Evolutionary conservation across 2,888 invertebrate genomes (phyloP), one percentile per base, ranked within the genome.

Genomic region (Troides oblongomaculatus): DNA sequence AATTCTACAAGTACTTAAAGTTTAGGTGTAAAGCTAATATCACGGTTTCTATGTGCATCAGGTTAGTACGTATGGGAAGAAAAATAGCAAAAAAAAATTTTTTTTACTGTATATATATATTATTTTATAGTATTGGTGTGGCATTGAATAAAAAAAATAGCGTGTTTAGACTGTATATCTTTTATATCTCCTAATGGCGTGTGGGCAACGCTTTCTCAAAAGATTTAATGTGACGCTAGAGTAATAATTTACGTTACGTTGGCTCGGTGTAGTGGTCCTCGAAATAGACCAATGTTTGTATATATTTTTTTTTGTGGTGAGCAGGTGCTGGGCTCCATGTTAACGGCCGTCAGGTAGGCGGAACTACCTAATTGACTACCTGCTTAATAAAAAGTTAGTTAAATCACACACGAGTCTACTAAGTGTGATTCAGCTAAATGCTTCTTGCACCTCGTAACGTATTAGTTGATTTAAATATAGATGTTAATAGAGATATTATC

Each of bases 251-350:
- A 84, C 78, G 79, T 83, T 83, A 84, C 81, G 82, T 78, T 80
- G 79, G 76, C 76, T 81, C 72, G 74, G 81, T 79, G 81, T 79
- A 80, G 78, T 82, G 80, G 76, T 77, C 78, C 84, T 83, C 77
- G 74, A 87, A 70, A 70, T 70, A 70, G 70, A 64, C 39, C 66
- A 56, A 23, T 67, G 77, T 77, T 76, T 75, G 77, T 90, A 81
- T 84, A 84, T 82, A 82, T 87, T 86, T 88, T 66, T 39, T 66
- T 90, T 89, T 90, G 81, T 88, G 77, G 78, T 84, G 57, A 64
- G 61, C 70, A 70, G 70, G 70, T 70, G 70, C 70, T 60, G 66
- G 57, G 60, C 53, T 57, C 66, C 58, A 21, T 66, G 56, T 61
- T 39, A 39, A 53, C 77, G 77, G 74, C 80, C 86, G 87, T 86